Base-by-base conservation (phyloP, 2,888 invertebrate species). In the Dione juno region DNA sequence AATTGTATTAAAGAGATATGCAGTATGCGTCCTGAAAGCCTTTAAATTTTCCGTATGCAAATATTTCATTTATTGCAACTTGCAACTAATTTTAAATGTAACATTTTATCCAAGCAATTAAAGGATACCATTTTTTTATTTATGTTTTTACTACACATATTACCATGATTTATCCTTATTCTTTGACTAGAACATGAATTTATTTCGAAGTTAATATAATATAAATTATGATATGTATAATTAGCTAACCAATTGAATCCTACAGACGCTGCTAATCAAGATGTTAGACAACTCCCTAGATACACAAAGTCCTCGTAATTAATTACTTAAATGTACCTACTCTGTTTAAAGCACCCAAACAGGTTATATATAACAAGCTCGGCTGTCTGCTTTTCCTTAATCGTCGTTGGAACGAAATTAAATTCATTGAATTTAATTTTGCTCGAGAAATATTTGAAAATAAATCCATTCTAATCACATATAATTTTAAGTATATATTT, bases 241-340 rank as follows among this genome's bases (percentile, higher is more conserved):
- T 10, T 11, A 35, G 28, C 13, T 21, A 13, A 14, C 35, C 37
- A 28, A 50, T 50, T 64, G 37, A n/a, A 64, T 48, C 16, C 35
- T 28, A 16, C n/a, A 64, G 16, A 37, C 35, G 45, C 50, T 64
- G 11, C 35, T 37, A 37, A 50, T 59, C 58, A 59, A 41, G 10
- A 59, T 59, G 41, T 43, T 40, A 58, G 43, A 35, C 43, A 66
- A 37, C 57, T 28, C 28, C 43, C 28, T 54, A 57, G n/a, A 57
- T 16, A 57, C 35, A 21, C 52, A 66, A 66, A 66, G 43, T 28
- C 45, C 14, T 35, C 41, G 43, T 57, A 45, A 45, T 45, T 57
- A 66, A 66, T 48, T 57, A 66, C 21, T 21, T 58, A 58, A 41
- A 41, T 19, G 41, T 59, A 41, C 21, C 41, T 21, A 19, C 7